Conservation (phyloP, 2,113 vertebrate species). For the Alces alces region DNA sequence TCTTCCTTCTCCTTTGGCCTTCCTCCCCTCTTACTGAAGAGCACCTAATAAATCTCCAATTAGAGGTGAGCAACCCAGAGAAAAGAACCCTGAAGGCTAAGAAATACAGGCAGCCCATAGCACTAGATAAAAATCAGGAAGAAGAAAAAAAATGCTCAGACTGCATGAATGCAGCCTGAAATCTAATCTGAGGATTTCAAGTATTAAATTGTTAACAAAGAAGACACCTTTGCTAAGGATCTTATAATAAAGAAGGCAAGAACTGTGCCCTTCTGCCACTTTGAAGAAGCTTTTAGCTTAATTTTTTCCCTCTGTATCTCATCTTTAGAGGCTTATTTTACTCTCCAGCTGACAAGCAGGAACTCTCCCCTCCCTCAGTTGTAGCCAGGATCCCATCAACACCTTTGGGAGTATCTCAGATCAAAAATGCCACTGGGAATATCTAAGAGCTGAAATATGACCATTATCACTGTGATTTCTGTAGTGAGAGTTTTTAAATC, state of each 20-base stretch:
- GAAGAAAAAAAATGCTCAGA: background rate
- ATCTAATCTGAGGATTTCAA: background rate
- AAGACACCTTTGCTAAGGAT: background rate
- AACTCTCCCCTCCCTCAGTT: background rate
- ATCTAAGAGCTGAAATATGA: background rate
- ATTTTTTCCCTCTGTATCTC: rapidly evolving
- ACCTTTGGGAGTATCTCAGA: background rate
- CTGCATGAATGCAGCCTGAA: background rate
- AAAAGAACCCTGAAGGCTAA: slow-evolving; percentile 60
- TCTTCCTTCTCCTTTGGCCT: slow-evolving; percentile 53
- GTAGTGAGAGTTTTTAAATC: background rate
- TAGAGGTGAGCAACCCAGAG: slow-evolving; percentile 45
- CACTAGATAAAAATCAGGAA: background rate
- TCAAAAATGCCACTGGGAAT: background rate
- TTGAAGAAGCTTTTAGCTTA: background rate
- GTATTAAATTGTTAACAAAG: background rate
- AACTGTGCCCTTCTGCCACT: background rate
- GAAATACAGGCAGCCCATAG: slow-evolving; percentile 42
- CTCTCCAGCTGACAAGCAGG: background rate
- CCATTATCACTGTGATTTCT: background rate
- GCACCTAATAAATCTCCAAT: slow-evolving; percentile 73
- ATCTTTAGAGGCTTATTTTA: background rate
- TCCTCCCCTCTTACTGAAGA: slow-evolving; percentile 51
- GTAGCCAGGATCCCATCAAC: background rate
- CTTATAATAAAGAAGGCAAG: background rate